Evolutionary conservation across 2,888 invertebrate species (phyloP).

Genomic region (Rhingia campestris): DNA sequence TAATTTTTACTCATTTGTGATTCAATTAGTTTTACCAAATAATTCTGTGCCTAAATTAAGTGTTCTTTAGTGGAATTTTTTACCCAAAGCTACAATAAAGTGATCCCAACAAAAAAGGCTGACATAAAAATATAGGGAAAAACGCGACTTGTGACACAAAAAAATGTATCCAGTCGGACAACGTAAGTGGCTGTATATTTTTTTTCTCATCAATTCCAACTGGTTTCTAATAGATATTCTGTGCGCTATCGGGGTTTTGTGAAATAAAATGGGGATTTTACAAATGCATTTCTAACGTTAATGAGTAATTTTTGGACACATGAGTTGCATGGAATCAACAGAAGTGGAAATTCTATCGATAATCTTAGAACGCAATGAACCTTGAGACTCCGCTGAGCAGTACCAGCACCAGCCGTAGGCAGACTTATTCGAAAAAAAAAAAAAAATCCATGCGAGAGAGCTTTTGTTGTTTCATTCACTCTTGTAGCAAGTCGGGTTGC

Average conservation of each 20-base stretch:
- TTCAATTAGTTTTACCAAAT: slow-evolving; percentile 74
- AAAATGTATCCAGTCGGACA: slow-evolving; percentile 88
- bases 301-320: slow-evolving; percentile 16
- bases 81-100: slow-evolving; percentile 65
- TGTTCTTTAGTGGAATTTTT: slow-evolving; percentile 74
- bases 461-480: slow-evolving; percentile 55
- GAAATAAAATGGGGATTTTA: background rate
- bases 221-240: slow-evolving; percentile 12
- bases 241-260: background rate
- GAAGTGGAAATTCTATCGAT: slow-evolving; percentile 12
- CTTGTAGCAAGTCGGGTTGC: slow-evolving; percentile 37
- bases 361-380: slow-evolving; percentile 62
- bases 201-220: background rate
- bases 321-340: background rate
- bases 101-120: slow-evolving; percentile 74
- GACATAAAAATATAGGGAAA: slow-evolving; percentile 77
- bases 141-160: slow-evolving; percentile 75
- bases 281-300: slow-evolving; percentile 19
- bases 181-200: slow-evolving; percentile 84
- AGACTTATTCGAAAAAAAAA: slow-evolving; percentile 50
- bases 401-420: slow-evolving; percentile 6
- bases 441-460: slow-evolving; percentile 46
- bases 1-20: slow-evolving; percentile 73
- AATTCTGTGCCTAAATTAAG: slow-evolving; percentile 75
- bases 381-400: slow-evolving; percentile 66